Evolutionary conservation across 2,888 invertebrate species (phyloP).

Genomic region (Calameuta pallipes): DNA sequence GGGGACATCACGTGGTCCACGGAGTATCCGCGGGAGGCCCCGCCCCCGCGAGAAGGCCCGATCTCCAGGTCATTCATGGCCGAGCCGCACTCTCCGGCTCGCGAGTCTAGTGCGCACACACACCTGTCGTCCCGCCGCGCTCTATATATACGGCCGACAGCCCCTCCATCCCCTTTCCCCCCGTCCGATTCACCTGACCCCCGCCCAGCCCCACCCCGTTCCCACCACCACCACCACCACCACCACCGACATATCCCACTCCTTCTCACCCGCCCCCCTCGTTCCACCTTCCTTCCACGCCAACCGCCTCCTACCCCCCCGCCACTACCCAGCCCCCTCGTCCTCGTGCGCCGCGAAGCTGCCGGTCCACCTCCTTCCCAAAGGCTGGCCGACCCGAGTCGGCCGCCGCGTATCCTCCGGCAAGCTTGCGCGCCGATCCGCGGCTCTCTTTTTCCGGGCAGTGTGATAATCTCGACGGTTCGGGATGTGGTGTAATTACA

Average conservation of each 20-base stretch:
- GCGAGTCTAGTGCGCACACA: slow-evolving; percentile 9
- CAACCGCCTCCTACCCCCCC: slow-evolving; percentile 24
- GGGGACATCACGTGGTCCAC: slow-evolving; percentile 19
- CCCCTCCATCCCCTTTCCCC: slow-evolving; percentile 17
- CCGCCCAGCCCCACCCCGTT: slow-evolving; percentile 10
- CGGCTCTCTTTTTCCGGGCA: slow-evolving; percentile 19
- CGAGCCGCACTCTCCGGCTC: slow-evolving; percentile 49
- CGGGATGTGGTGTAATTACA: slow-evolving; percentile 61
- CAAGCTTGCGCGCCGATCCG: slow-evolving; percentile 10
- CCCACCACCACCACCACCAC: background rate
- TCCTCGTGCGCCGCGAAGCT: slow-evolving; percentile 16
- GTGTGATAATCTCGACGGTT: slow-evolving; percentile 30
- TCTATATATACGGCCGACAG: slow-evolving; percentile 6
- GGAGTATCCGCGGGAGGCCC: slow-evolving; percentile 52
- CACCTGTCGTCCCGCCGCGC: background rate
- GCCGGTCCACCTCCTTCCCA: slow-evolving; percentile 23
- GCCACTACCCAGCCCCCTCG: slow-evolving; percentile 3
- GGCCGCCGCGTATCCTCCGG: too few relatives aligned
- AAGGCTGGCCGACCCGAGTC: too few relatives aligned
- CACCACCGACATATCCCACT: slow-evolving; percentile 17
- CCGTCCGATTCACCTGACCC: slow-evolving; percentile 6
- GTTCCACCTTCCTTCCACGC: slow-evolving; percentile 45
- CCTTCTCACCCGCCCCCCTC: slow-evolving; percentile 40
- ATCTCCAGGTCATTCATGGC: slow-evolving; percentile 63
- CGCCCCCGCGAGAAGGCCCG: slow-evolving; percentile 68